Evolutionary conservation across 2,797 vertebrate species (phyloP).

Genomic region (Hemitrygon akajei): DNA sequence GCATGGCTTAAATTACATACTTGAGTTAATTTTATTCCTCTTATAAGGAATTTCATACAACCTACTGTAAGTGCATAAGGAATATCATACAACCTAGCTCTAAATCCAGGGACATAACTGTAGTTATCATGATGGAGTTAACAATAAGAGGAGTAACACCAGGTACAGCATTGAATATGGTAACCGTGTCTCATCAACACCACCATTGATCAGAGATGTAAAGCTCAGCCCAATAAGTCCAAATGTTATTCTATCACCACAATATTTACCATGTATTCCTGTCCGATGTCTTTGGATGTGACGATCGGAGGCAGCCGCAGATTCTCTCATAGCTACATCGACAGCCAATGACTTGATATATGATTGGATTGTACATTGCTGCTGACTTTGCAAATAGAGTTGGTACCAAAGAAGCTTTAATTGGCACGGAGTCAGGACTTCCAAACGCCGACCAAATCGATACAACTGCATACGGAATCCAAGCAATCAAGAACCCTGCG

Average conservation of each 20-base stretch:
- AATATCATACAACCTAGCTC: too few species aligned
- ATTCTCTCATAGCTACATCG: constrained; percentile 48
- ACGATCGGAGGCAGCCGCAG: constrained; percentile 48
- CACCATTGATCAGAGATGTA: background rate
- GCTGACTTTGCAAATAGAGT: constrained; percentile 86
- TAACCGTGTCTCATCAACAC: too few species aligned
- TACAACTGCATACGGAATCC: constrained; percentile 89
- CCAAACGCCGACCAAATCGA: constrained; percentile 88
- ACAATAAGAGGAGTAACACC: too few species aligned
- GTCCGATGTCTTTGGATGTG: constrained; percentile 58
- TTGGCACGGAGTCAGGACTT: constrained; percentile 73
- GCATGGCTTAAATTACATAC: too few species aligned
- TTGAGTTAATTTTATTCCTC: too few species aligned
- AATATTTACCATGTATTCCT: constrained; percentile 68
- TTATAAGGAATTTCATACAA: too few species aligned
- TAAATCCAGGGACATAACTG: too few species aligned
- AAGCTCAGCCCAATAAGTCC: background rate
- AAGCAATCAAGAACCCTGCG: constrained; percentile 83
- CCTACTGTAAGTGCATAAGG: too few species aligned
- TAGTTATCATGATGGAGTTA: too few species aligned
- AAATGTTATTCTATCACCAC: background rate
- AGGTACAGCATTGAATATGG: too few species aligned
- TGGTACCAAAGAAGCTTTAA: constrained; percentile 78
- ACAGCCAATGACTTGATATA: constrained; percentile 83
- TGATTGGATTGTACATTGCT: constrained; percentile 93